Base-by-base conservation (phyloP, 1,140 invertebrate species). In the Bombus vancouverensis region DNA sequence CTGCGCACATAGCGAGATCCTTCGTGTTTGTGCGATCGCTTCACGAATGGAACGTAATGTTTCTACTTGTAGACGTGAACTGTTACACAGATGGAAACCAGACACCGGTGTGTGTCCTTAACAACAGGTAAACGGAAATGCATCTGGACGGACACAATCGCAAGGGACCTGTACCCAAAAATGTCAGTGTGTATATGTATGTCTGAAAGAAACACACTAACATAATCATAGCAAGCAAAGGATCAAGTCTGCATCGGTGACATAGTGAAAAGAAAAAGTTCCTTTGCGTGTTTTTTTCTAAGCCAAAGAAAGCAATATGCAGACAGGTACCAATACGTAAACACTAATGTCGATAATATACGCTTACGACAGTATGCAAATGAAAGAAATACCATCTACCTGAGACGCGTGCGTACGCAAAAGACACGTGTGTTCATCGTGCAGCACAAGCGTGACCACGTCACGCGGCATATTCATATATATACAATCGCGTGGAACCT, bases 41-140 rank as follows among this genome's bases (percentile, higher is more conserved):
- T 39, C 44, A 71, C 47, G 10, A 71, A 81, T 18, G 44, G 3
- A 22, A 34, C 32, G 18, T 22, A 53, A 70, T 4, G 32, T 47
- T 12, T 57, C 28, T 22, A 3, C 9, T 32, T 5, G 76, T 28
- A 6, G 28, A 13, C 1, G 32, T n/a, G 65, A 42, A 81, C 66
- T 34, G 34, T 81, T 79, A 37, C 65, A 80, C 32, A 70, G n/a
- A 71, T n/a, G 34, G 34, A 39, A n/a, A 44, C 13, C 8, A 13
- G 22, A 37, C 4, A 18, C 25, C 34, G 47, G 32, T 82, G 71
- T 82, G 32, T n/a, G 47, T 34, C 2, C 6, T 4, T 10, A 25
- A 44, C 12, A 44, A 53, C 74, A 78, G 73, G 65, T 77, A 77
- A 66, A 68, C 73, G 81, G 75, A 78, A 78, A 84, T 57, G 76